phyloP scores from a whole-genome alignment of 1,140 invertebrate genomes.

The Amphibalanus amphitrite region DNA sequence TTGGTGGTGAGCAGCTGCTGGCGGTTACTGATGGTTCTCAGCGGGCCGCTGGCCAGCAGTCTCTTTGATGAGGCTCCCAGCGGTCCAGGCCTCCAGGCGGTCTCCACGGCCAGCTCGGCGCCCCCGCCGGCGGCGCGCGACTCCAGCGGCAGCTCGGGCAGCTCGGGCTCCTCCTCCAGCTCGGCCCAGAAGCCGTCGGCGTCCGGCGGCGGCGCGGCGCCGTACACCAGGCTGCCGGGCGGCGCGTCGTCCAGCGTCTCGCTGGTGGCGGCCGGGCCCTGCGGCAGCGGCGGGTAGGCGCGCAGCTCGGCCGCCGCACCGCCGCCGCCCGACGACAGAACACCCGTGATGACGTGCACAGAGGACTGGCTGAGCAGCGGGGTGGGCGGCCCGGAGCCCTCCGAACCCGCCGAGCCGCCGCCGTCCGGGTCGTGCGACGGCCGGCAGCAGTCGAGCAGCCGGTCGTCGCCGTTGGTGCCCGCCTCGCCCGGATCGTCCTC shows the following conservation, averaged over 20 bases:
- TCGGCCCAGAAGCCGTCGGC: not conserved
- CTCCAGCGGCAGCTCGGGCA: not conserved
- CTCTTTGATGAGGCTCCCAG: not conserved
- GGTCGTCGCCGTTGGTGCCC: not conserved
- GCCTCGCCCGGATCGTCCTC: not conserved
- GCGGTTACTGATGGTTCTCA: not conserved
- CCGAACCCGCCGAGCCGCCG: not conserved
- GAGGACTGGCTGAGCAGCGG: slow-evolving; percentile 5
- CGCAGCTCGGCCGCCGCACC: not conserved
- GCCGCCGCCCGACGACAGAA: not conserved
- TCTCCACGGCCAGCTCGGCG: not conserved
- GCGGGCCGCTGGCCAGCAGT: not conserved
- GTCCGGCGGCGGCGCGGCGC: not conserved
- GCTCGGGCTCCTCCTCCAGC: not conserved
- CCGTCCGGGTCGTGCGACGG: not conserved
- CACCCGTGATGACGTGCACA: not conserved
- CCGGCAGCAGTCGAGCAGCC: not conserved
- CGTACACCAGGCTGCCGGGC: not conserved
- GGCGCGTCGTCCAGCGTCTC: not conserved
- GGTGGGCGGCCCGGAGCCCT: not conserved
- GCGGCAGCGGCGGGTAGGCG: not conserved
- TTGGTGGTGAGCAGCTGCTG: not conserved
- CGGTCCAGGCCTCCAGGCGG: not conserved
- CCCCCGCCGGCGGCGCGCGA: no score
- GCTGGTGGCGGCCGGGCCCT: not conserved